Evolutionary conservation across 2,797 vertebrate species (phyloP).

Genomic region (Fistularia commersonii): DNA sequence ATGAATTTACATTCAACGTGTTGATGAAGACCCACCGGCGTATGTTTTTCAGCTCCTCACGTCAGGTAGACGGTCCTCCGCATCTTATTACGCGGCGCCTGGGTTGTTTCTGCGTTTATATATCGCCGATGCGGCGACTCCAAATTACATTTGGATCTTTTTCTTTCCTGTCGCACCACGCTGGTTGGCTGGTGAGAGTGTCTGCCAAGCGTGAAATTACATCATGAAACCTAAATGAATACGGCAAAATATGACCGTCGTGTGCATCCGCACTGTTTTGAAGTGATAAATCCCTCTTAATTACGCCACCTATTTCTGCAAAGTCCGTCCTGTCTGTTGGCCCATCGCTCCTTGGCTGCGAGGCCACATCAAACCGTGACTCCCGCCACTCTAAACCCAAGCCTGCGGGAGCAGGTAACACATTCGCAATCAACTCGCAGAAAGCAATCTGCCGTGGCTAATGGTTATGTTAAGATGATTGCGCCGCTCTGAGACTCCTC

Average conservation of each 20-base stretch:
- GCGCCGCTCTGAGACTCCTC: constrained; percentile 39
- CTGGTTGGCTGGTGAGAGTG: constrained; percentile 40
- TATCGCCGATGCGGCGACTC: constrained; percentile 29
- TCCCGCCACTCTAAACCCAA: too few species aligned
- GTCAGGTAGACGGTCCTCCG: not conserved
- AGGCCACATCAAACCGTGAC: too few species aligned
- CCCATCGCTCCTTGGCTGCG: not conserved
- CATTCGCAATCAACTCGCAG: constrained; percentile 27
- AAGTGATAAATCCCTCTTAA: constrained; percentile 31
- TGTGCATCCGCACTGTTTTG: constrained; percentile 17
- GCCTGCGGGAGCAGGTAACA: not conserved
- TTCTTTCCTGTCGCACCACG: constrained; percentile 30
- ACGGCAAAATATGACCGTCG: constrained; percentile 25
- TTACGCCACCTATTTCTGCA: constrained; percentile 12
- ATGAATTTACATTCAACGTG: not conserved
- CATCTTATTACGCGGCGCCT: not conserved
- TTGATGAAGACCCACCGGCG: constrained; percentile 1
- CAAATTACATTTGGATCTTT: constrained; percentile 34
- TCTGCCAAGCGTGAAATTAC: constrained; percentile 47
- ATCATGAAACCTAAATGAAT: constrained; percentile 48
- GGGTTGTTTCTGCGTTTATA: constrained; percentile 19
- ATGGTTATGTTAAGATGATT: constrained; percentile 52
- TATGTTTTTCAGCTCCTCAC: constrained; percentile 1
- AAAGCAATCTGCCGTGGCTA: constrained; percentile 45
- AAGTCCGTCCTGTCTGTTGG: constrained; percentile 1